Conservation (phyloP, 92 coral and sea anemone species). For the Bergia puertoricense region DNA sequence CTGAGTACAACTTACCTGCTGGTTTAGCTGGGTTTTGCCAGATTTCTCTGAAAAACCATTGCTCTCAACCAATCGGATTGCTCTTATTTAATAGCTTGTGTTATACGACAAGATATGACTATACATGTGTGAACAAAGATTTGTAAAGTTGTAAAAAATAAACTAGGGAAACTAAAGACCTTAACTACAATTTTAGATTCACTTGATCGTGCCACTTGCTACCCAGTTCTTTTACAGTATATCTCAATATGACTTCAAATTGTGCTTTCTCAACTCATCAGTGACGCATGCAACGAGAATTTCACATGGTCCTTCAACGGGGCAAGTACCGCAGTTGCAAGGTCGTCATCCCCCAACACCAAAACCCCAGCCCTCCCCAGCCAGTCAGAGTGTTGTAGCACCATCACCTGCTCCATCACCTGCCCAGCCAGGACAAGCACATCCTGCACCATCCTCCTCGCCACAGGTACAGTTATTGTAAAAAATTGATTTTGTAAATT, state of each 20-base stretch:
- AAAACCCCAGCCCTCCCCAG: constrained; percentile 81
- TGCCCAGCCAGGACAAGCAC: constrained; percentile 45
- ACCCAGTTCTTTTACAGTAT: too few relatives aligned
- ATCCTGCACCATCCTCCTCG: constrained; percentile 33
- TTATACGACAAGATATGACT: too few relatives aligned
- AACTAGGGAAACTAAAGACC: too few relatives aligned
- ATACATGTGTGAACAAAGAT: too few relatives aligned
- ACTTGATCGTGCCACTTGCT: too few relatives aligned
- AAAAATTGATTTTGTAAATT: not conserved
- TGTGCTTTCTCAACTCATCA: not conserved
- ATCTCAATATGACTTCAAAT: not conserved
- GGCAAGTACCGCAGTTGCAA: constrained; percentile 15
- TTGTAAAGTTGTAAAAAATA: too few relatives aligned
- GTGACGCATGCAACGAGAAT: constrained; percentile 5
- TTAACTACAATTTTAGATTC: too few relatives aligned
- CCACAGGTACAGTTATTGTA: constrained; percentile 15
- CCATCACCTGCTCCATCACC: constrained; percentile 96
- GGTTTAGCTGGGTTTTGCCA: too few relatives aligned
- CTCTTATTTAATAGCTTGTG: too few relatives aligned
- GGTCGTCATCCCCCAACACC: constrained; percentile 59
- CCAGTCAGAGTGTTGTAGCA: constrained; percentile 67
- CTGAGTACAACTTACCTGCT: too few relatives aligned
- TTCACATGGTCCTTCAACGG: constrained; percentile 29
- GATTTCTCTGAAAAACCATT: too few relatives aligned
- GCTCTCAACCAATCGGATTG: too few relatives aligned